Evolutionary conservation across 1,140 invertebrate species (phyloP).

Genomic region (Neodiprion pinetum): DNA sequence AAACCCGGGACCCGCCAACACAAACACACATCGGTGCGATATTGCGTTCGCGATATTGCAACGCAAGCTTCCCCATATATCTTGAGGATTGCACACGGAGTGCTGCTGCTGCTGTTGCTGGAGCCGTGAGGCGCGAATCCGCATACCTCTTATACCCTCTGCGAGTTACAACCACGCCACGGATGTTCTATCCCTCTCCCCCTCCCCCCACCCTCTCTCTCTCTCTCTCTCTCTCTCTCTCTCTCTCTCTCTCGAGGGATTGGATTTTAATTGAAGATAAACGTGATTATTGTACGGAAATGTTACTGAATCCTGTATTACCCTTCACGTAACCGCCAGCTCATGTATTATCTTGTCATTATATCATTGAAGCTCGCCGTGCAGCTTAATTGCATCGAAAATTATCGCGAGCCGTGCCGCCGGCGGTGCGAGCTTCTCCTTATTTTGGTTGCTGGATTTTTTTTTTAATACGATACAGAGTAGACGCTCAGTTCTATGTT

Average conservation of each 20-base stretch:
- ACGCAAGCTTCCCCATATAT: not conserved
- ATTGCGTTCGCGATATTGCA: conserved; percentile 5
- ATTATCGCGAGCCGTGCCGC: not conserved
- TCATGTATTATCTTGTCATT: not conserved
- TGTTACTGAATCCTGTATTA: not conserved
- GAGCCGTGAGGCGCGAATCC: too few relatives aligned
- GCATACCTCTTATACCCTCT: too few relatives aligned
- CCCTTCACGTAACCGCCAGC: not conserved
- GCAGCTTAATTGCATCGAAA: not conserved
- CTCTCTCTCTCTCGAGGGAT: not conserved
- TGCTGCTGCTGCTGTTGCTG: not conserved
- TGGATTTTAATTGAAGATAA: not conserved
- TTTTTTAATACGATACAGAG: too few relatives aligned
- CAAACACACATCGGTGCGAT: not conserved
- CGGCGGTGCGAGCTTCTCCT: too few relatives aligned
- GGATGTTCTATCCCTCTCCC: not conserved
- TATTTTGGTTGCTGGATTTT: too few relatives aligned
- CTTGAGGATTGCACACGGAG: conserved; percentile 1
- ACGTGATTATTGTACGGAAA: conserved; percentile 2
- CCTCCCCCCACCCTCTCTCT: too few relatives aligned
- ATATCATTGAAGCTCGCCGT: not conserved
- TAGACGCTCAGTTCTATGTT: too few relatives aligned
- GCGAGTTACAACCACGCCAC: too few relatives aligned
- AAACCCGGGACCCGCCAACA: not conserved
- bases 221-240: too few relatives aligned